A percentile compares a stretch with the other conserved stretches of the same genome.
phyloP scores from a whole-genome alignment of 2,113 vertebrate genomes.

The Uropsilus gracilis region DNA sequence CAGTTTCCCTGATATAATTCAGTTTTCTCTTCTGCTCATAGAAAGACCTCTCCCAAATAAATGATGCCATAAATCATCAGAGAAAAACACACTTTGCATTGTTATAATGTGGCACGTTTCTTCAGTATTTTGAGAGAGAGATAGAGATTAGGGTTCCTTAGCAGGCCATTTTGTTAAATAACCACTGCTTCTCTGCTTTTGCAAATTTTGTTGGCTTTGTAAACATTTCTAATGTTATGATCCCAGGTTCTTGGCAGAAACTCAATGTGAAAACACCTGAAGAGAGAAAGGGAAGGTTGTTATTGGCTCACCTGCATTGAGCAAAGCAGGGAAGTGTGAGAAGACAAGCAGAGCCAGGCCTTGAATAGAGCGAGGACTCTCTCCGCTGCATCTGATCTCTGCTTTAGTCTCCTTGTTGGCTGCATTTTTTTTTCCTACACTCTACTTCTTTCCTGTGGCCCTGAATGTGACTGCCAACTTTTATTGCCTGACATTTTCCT shows the following conservation, averaged over 20 bases:
- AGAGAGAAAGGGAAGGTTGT: neutral
- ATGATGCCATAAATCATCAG: slow-evolving; percentile 18
- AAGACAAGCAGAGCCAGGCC: neutral
- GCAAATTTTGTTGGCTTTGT: neutral
- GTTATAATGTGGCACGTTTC: neutral
- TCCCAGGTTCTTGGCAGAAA: neutral
- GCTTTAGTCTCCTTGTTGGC: neutral
- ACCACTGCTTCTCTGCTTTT: neutral
- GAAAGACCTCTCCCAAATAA: slow-evolving; percentile 26
- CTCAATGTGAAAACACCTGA: neutral
- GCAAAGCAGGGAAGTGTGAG: neutral
- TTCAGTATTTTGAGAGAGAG: neutral
- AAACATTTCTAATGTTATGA: neutral
- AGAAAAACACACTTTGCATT: neutral
- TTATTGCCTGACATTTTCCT: slow-evolving; percentile 1
- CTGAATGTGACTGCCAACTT: neutral
- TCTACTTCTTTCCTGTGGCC: neutral
- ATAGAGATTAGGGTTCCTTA: neutral
- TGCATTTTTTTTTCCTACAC: neutral
- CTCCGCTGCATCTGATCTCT: neutral
- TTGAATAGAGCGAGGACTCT: neutral
- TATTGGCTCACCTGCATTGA: neutral
- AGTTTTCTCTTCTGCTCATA: slow-evolving; percentile 4
- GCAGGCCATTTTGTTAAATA: neutral
- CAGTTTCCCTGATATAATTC: slow-evolving; percentile 40